Evolutionary conservation across 2,113 vertebrate genomes (phyloP).

Genomic region (Hassar affinis): DNA sequence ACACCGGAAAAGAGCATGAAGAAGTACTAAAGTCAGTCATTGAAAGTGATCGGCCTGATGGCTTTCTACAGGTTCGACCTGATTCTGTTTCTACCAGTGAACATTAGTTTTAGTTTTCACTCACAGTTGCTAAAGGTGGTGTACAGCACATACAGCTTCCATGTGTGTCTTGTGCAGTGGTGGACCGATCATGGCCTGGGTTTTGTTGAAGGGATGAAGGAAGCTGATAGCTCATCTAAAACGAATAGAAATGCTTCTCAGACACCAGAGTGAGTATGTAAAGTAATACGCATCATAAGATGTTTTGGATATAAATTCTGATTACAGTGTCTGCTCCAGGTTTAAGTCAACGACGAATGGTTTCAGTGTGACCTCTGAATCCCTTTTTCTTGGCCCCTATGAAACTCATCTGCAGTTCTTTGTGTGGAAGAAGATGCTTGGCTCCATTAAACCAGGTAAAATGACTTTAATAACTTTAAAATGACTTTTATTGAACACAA

Average conservation of each 20-base stretch:
- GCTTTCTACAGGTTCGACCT: slow-evolving; percentile 50
- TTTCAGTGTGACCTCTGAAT: slow-evolving; percentile 38
- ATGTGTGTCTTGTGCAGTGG: slow-evolving; percentile 45
- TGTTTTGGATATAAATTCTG: background rate
- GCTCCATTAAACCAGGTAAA: slow-evolving; percentile 52
- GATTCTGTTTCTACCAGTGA: background rate
- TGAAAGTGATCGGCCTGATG: slow-evolving; percentile 34
- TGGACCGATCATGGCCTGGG: slow-evolving; percentile 51
- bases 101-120: background rate
- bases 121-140: background rate
- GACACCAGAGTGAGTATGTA: slow-evolving; percentile 16
- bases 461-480: background rate
- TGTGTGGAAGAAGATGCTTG: slow-evolving; percentile 56
- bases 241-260: slow-evolving; percentile 18
- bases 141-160: background rate
- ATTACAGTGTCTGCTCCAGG: slow-evolving; percentile 31
- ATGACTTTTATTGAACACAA: background rate
- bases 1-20: slow-evolving; percentile 43
- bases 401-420: slow-evolving; percentile 57
- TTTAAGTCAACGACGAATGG: slow-evolving; percentile 44
- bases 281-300: background rate
- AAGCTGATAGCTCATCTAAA: slow-evolving; percentile 13
- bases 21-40: slow-evolving; percentile 36
- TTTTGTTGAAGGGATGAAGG: slow-evolving; percentile 41
- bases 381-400: slow-evolving; percentile 51